Evolutionary conservation across 2,888 invertebrate species (phyloP).

Genomic region (Ganaspis brasiliensis): DNA sequence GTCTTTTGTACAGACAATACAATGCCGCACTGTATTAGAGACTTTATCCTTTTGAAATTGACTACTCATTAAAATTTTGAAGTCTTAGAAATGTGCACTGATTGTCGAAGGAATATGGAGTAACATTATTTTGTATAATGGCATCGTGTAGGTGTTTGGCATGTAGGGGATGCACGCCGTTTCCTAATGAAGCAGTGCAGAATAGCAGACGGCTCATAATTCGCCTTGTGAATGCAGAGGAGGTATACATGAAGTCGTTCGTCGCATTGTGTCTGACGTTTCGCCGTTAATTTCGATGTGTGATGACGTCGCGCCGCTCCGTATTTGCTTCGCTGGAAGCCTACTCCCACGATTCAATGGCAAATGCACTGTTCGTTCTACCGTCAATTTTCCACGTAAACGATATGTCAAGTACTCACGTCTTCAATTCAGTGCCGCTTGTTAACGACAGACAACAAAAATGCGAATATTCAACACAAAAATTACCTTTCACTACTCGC

Average conservation of each 20-base stretch:
- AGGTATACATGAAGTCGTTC: neutral
- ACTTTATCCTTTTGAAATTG: too few species aligned
- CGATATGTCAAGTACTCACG: neutral
- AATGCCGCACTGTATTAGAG: too few species aligned
- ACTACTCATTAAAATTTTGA: too few species aligned
- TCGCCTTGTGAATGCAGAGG: neutral
- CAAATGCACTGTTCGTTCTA: conserved; percentile 3
- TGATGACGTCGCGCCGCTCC: neutral
- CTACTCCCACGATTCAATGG: neutral
- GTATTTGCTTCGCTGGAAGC: neutral
- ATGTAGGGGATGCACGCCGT: neutral
- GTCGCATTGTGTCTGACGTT: neutral
- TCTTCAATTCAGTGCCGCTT: neutral
- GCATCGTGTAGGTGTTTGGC: neutral
- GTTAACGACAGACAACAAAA: conserved; percentile 4
- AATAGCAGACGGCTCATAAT: neutral
- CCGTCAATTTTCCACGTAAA: conserved; percentile 7
- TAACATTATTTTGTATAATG: neutral
- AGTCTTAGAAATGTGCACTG: too few species aligned
- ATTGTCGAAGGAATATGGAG: too few species aligned
- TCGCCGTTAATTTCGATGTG: conserved; percentile 4
- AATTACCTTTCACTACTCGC: neutral
- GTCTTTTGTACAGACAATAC: too few species aligned
- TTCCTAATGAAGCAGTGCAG: neutral
- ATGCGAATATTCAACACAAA: neutral